These are phyloP conservation scores for Willisornis vidua DNA, from an alignment of 2,113 vertebrate genomes.

Conservation along the genomic window DNA sequence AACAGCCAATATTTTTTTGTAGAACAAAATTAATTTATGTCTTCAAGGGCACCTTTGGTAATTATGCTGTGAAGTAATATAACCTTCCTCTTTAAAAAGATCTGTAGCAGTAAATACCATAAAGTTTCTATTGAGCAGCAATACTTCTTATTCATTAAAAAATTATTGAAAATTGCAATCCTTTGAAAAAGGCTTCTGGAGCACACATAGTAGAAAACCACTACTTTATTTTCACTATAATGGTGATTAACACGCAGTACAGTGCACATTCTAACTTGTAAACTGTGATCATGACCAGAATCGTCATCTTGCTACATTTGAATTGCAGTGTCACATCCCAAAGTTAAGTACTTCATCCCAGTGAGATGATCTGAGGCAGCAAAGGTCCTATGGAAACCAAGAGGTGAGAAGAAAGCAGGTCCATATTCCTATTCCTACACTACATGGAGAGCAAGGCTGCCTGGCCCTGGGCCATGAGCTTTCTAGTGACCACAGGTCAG, in stretches of 20 bases:
- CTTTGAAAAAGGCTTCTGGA: background rate
- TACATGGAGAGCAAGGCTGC: background rate
- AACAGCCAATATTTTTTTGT: background rate
- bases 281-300: background rate
- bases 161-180: background rate
- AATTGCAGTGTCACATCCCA: fast-evolving
- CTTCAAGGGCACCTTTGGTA: background rate
- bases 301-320: fast-evolving
- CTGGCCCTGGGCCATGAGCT: background rate
- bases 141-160: background rate
- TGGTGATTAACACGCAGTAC: background rate
- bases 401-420: background rate
- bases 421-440: background rate
- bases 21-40: background rate
- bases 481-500: background rate
- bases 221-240: background rate
- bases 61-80: background rate
- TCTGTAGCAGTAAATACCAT: background rate
- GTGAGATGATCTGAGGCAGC: background rate
- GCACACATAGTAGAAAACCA: background rate
- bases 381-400: background rate
- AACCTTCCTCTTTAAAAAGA: background rate
- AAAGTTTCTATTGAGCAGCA: background rate
- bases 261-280: background rate
- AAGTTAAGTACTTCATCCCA: background rate